These are phyloP conservation scores for Lamprologus sp. DNA, from an alignment of 2,113 vertebrate species.

Conservation along the genomic window DNA sequence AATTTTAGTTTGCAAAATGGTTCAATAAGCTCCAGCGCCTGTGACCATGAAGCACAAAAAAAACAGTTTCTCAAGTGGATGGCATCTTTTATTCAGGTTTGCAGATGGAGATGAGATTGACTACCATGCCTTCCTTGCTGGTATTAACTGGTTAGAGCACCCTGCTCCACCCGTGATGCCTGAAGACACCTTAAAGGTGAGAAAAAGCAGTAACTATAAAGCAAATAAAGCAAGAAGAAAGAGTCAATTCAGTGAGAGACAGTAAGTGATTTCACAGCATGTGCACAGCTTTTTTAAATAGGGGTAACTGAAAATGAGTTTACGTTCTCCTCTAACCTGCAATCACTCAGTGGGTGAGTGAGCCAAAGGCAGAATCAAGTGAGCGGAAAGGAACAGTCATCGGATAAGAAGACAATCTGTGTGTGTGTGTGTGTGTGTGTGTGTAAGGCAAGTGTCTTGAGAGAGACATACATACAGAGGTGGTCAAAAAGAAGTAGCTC, in stretches of 20 bases:
- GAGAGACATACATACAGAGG: not conserved
- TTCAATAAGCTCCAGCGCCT: not conserved
- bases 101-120: constrained; percentile 68
- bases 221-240: not conserved
- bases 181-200: constrained; percentile 37
- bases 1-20: not conserved
- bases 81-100: constrained; percentile 32
- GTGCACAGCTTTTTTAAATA: constrained; percentile 18
- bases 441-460: not conserved
- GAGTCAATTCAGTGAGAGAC: not conserved
- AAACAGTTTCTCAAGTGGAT: not conserved
- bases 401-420: not conserved
- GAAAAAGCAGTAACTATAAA: not conserved
- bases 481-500: not conserved
- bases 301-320: constrained; percentile 19
- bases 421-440: not conserved
- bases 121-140: constrained; percentile 74
- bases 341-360: constrained; percentile 1
- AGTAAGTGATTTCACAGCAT: not conserved
- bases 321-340: not conserved
- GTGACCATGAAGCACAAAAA: not conserved
- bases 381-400: not conserved
- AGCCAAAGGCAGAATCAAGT: constrained; percentile 24
- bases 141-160: constrained; percentile 81
- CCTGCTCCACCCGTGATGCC: constrained; percentile 38